Evolutionary conservation across 2,797 vertebrate species (phyloP), one percentile per base, ranked within the genome.

Genomic region (Pipistrellus kuhlii): DNA sequence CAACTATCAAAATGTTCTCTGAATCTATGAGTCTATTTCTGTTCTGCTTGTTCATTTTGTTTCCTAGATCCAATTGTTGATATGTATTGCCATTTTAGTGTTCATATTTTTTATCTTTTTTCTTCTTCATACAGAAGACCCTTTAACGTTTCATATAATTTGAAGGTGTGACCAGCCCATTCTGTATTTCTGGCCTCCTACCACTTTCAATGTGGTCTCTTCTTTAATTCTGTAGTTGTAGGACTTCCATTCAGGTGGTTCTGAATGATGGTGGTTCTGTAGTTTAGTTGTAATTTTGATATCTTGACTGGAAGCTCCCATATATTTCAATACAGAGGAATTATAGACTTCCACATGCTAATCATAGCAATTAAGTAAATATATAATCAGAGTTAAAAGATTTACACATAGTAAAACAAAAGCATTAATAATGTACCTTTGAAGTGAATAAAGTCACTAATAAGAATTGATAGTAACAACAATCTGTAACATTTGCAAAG

Each of bases 381-480:
- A 32, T 59, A 55, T n/a, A 92, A 53, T 84, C 3, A 53, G 21
- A 93, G 55, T 55, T 82, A 71, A 5, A 62, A 14, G n/a, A 81
- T 44, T 86, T 69, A 64, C 13, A 88, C 27, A 55, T 20, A 77
- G 25, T 46, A 88, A 88, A 94, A 75, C 57, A 81, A 72, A 93
- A 78, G 35, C 38, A 48, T 77, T 86, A 35, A 69, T 38, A 46
- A 64, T 53, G 32, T 66, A 41, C 5, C 66, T 78, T 76, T 66
- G 51, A 86, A 88, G 71, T 83, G 13, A 80, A 88, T 44, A 6
- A 90, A 90, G 27, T 81, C 77, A 69, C 57, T 69, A 76, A 35
- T 85, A 62, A 80, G 30, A 55, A 81, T 89, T 23, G 10, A 53
- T 62, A 76, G 73, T 92, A 91, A 88, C 48, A 84, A 88, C 1